Conservation (phyloP, 2,888 invertebrate genomes). For the Drosophila cognata region DNA sequence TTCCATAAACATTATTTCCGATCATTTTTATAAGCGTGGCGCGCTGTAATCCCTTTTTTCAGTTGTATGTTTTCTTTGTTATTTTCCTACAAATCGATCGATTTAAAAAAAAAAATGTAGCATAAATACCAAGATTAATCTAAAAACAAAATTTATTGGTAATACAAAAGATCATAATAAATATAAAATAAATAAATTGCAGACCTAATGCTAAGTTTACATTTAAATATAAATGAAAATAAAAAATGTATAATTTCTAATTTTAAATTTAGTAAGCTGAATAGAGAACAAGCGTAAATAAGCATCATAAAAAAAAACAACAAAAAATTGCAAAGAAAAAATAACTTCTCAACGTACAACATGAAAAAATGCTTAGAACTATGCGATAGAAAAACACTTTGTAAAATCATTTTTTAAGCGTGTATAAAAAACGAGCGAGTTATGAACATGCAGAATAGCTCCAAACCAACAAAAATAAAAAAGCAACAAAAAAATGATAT, state of each 20-base stretch:
- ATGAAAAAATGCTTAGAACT: conserved; percentile 61
- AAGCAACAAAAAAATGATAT: conserved; percentile 22
- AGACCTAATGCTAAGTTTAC: conserved; percentile 65
- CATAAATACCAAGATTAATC: conserved; percentile 48
- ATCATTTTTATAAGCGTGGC: conserved; percentile 63
- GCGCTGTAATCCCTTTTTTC: conserved; percentile 57
- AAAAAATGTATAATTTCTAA: conserved; percentile 69
- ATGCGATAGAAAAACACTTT: conserved; percentile 60
- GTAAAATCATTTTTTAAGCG: conserved; percentile 76
- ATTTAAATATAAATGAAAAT: conserved; percentile 54
- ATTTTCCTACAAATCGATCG: conserved; percentile 40
- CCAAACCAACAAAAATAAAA: conserved; percentile 33
- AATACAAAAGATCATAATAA: conserved; percentile 44
- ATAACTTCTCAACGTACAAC: conserved; percentile 63
- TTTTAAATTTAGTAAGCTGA: conserved; percentile 66
- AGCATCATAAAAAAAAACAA: conserved; percentile 35
- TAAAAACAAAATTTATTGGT: conserved; percentile 49
- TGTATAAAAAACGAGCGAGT: conserved; percentile 60
- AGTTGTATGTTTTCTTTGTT: conserved; percentile 66
- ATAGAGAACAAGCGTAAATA: conserved; percentile 53
- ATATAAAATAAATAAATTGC: conserved; percentile 55
- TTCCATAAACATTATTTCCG: conserved; percentile 53
- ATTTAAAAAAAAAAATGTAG: conserved; percentile 51
- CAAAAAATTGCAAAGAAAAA: conserved; percentile 48
- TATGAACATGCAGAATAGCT: conserved; percentile 34